phyloP scores from a whole-genome alignment of 1,140 invertebrate species.

The Melitaea cinxia region DNA sequence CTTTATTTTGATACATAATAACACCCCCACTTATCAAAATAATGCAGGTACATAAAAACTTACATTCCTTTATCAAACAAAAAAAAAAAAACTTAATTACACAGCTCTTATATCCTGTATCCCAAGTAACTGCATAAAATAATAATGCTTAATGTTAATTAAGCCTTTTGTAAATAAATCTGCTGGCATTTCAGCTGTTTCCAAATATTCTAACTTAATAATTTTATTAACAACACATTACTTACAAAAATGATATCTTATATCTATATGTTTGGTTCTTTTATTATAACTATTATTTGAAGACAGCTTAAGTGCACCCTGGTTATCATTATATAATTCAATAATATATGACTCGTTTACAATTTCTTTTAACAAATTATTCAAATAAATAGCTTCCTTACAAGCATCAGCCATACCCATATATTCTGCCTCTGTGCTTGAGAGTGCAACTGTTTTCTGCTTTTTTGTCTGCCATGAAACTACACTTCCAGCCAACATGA shows the following conservation, averaged over 20 bases:
- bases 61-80: too few relatives aligned
- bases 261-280: constrained; percentile 19
- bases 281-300: neutral
- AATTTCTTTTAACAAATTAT: constrained; percentile 8
- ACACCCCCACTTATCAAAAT: too few relatives aligned
- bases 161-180: constrained; percentile 2
- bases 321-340: constrained; percentile 12
- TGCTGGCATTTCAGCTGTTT: constrained; percentile 2
- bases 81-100: too few relatives aligned
- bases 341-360: constrained; percentile 1
- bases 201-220: constrained; percentile 6
- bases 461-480: constrained; percentile 15
- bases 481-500: neutral
- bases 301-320: constrained; percentile 4
- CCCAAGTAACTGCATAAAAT: neutral
- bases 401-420: constrained; percentile 12
- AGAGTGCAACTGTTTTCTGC: neutral
- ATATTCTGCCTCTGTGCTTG: constrained; percentile 14
- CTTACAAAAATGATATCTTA: constrained; percentile 10
- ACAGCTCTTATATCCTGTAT: neutral
- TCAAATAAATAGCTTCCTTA: constrained; percentile 13
- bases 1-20: too few relatives aligned
- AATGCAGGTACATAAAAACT: too few relatives aligned
- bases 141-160: neutral
- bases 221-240: constrained; percentile 3